These are phyloP conservation scores for Pollimyrus isidori DNA, from an alignment of 2,113 vertebrate genomes.

Conservation along the genomic window DNA sequence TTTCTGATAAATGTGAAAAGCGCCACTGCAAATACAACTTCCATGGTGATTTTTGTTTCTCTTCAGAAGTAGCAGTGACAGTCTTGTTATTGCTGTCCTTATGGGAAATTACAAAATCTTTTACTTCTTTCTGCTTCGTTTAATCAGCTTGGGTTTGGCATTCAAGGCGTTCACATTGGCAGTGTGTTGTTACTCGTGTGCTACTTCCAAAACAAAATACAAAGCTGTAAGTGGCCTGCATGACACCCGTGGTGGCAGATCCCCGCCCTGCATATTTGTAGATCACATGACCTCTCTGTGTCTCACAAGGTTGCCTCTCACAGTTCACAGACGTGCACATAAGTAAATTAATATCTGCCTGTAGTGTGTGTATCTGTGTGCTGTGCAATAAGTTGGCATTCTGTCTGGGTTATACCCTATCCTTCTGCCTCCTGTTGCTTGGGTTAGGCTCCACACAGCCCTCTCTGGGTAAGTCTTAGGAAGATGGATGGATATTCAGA, in stretches of 20 bases:
- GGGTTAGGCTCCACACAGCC: neutral
- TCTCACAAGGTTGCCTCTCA: neutral
- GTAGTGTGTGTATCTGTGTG: conserved; percentile 1
- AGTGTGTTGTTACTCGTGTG: neutral
- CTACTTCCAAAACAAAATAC: neutral
- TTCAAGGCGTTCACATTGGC: neutral
- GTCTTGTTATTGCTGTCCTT: neutral
- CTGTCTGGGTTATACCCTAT: neutral
- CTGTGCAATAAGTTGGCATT: neutral
- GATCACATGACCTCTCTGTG: neutral
- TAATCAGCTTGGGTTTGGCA: neutral
- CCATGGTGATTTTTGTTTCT: neutral
- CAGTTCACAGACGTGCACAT: neutral
- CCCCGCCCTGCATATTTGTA: neutral
- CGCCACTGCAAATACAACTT: neutral
- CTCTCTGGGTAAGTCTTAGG: neutral
- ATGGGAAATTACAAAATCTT: neutral
- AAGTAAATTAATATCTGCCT: neutral
- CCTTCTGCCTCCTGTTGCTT: neutral
- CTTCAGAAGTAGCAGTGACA: neutral
- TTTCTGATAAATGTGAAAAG: neutral
- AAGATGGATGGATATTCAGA: neutral
- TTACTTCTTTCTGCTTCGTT: neutral
- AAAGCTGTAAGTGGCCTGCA: neutral
- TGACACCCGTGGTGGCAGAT: neutral